Base-by-base conservation (phyloP, 1,140 invertebrate genomes). In the Gryon sp. region DNA sequence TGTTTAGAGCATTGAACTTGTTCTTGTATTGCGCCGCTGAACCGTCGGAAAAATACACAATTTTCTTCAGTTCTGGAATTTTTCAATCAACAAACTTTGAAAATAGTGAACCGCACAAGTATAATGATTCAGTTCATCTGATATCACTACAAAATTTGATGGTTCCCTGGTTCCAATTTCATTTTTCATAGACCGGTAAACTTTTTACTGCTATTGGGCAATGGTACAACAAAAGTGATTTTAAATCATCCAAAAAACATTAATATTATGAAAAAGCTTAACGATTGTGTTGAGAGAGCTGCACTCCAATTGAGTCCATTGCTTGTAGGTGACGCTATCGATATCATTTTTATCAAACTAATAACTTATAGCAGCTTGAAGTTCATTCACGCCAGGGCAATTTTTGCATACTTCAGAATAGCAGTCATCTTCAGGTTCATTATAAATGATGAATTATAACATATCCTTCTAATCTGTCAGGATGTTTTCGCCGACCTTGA, bases 11-110 rank as follows among this genome's bases (percentile, higher is more conserved):
- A 45, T 81, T 75, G 36, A 52, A 75, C 11, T 50, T 48, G 50
- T 81, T 81, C 55, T 79, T 82, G 53, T 77, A 82, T 40, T 69
- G 73, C 0, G 46, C 40, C 11, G 22, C 34, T 11, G 46, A n/a
- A 1, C 62, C 60, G 20, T 75, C 53, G 1, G 70, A 60, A 14
- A 75, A 22, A 24, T 75, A 75, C 18, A 38, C 52, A 4, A 75
- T 43, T 46, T 66, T 60, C 24, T 43, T 52, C 2, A 28, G 2
- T n/a, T n/a, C 43, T 48, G 41, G 9, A 59, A 65, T 22, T 34
- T 28, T 6, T 65, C 5, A 1, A 50, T 55, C 9, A 63, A 15
- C 16, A 40, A 12, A 24, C 40, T 62, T 45, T 63, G 57, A 52
- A 69, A 63, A n/a, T 40, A 20, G 18, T 68, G n/a, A n/a, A n/a